Evolutionary conservation across 2,113 vertebrate species (phyloP), one percentile per base, ranked within the genome.

Genomic region (Pleuronectes platessa): DNA sequence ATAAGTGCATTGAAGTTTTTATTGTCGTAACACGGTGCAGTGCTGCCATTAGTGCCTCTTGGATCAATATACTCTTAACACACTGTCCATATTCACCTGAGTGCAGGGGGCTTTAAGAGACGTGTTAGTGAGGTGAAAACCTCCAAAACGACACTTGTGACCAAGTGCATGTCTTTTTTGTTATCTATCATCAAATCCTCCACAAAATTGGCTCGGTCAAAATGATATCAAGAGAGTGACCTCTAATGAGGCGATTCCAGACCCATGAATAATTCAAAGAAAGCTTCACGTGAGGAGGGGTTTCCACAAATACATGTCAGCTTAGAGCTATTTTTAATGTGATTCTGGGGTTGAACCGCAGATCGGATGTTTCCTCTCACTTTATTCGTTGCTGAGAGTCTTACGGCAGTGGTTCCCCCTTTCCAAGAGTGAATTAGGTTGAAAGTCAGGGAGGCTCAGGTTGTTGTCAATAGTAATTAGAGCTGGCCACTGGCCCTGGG

Each of bases 381-480:
- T 84, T 83, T 37, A 86, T 89, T 87, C 88, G 67, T 79, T 74
- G 82, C 76, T 82, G 66, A 75, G 85, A 74, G 78, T 85, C 78
- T 87, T 79, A 74, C 71, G 78, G 83, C 88, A 92, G 85, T 71
- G 78, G 88, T 84, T 82, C 77, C 78, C 65, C 84, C 73, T 78
- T 82, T 90, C 77, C 74, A 86, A 82, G 80, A 90, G 84, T 88
- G 91, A 90, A 93, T 93, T 90, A 91, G 90, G 82, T 87, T 91
- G 85, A 91, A 94, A 91, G 92, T 89, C 85, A 93, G 85, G 92
- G 89, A 86, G 88, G 90, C 90, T 93, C 92, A 92, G 90, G 83
- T 83, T 91, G 83, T 86, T 91, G 92, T 93, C 90, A 89, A 93
- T 92, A 91, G 85, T 87, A 85, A 90, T 92, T 90, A 93, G 86